A percentile compares a stretch with the other conserved stretches of the same genome.
Conservation (phyloP, 2,888 invertebrate genomes). For the Drosophila kuntzei region DNA sequence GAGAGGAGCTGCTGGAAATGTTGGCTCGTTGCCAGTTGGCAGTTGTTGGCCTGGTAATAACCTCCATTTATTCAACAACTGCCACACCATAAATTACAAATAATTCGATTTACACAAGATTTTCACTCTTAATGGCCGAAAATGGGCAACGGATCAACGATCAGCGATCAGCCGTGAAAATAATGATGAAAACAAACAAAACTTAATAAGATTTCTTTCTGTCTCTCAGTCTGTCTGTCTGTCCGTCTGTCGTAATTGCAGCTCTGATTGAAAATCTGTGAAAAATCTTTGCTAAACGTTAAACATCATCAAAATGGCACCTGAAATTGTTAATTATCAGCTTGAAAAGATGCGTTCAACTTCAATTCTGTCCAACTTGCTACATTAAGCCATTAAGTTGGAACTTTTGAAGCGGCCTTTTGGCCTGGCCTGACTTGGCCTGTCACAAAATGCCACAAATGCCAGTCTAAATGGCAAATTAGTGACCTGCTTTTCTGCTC, state of each 20-base stretch:
- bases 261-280: slow-evolving; percentile 48
- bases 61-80: slow-evolving; percentile 79
- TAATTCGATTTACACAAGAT: slow-evolving; percentile 85
- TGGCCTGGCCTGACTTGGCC: slow-evolving; percentile 52
- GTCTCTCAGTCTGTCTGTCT: slow-evolving; percentile 29
- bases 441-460: slow-evolving; percentile 67
- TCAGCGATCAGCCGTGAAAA: slow-evolving; percentile 70
- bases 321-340: slow-evolving; percentile 66
- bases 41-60: slow-evolving; percentile 68
- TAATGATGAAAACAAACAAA: slow-evolving; percentile 84
- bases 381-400: slow-evolving; percentile 74
- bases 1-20: slow-evolving; percentile 13
- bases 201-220: slow-evolving; percentile 82
- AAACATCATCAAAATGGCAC: slow-evolving; percentile 40
- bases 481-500: slow-evolving; percentile 53
- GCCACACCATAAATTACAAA: slow-evolving; percentile 84
- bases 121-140: slow-evolving; percentile 81
- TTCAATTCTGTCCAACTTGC: slow-evolving; percentile 1
- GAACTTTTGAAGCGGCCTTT: slow-evolving; percentile 42
- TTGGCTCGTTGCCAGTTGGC: slow-evolving; percentile 55
- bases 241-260: slow-evolving; percentile 55
- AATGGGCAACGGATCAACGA: slow-evolving; percentile 72
- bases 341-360: slow-evolving; percentile 23
- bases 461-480: slow-evolving; percentile 77
- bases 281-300: slow-evolving; percentile 3